These are phyloP conservation scores for Exocentrus adspersus DNA, from an alignment of 2,888 invertebrate genomes.

Conservation along the genomic window DNA sequence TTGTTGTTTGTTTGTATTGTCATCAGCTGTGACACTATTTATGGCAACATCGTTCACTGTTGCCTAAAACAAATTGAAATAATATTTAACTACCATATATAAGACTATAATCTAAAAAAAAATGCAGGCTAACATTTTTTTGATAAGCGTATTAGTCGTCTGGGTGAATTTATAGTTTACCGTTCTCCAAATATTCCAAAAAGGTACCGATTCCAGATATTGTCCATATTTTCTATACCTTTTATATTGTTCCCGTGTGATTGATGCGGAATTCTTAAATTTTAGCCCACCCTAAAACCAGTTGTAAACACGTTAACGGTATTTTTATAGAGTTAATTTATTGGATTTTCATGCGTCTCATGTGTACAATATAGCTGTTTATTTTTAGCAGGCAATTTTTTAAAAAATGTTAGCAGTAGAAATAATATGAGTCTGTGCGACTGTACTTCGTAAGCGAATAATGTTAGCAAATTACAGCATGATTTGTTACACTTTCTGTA, in stretches of 20 bases:
- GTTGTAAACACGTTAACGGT: not conserved
- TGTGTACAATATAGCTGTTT: too few species aligned
- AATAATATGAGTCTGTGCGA: too few species aligned
- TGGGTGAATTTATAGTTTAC: not conserved
- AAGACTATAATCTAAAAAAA: not conserved
- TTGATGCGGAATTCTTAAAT: conserved; percentile 8
- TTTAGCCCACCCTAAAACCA: conserved; percentile 17
- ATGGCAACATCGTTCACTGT: conserved; percentile 54
- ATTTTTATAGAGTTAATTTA: too few species aligned
- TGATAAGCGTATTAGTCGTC: not conserved
- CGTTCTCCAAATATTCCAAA: not conserved
- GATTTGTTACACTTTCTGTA: too few species aligned
- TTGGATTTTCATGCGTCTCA: too few species aligned
- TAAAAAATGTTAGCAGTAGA: too few species aligned
- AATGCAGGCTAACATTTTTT: not conserved
- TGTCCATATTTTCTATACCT: conserved; percentile 32
- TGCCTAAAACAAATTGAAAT: conserved; percentile 44
- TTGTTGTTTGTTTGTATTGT: conserved; percentile 33
- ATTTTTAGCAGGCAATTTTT: too few species aligned
- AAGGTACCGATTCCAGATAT: conserved; percentile 20
- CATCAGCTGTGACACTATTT: conserved; percentile 52
- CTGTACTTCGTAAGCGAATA: too few species aligned
- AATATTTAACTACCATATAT: not conserved
- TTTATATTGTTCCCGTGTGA: conserved; percentile 23
- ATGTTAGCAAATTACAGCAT: too few species aligned